A percentile compares a stretch with the other conserved stretches of the same genome.
phyloP scores from a whole-genome alignment of 1,140 invertebrate genomes.

The Panagrolaimus sp. region DNA sequence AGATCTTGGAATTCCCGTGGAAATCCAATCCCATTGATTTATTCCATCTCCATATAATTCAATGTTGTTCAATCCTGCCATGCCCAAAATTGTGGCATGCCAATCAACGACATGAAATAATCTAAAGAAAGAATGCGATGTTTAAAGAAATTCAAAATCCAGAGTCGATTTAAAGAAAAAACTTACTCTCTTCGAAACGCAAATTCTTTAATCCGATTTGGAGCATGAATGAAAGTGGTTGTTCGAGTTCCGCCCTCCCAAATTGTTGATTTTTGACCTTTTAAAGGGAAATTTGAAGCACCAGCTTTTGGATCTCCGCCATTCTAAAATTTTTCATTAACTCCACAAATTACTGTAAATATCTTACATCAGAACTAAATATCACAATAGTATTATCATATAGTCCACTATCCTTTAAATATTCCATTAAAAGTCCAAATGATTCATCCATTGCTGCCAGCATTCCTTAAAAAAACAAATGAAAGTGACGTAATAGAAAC shows the following conservation, averaged over 20 bases:
- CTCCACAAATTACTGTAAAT: not conserved
- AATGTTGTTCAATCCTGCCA: slow-evolving; percentile 36
- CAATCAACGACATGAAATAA: slow-evolving; percentile 57
- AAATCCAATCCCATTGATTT: slow-evolving; percentile 53
- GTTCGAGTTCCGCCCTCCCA: slow-evolving; percentile 63
- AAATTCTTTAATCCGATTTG: slow-evolving; percentile 39
- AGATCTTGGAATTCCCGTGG: slow-evolving; percentile 20
- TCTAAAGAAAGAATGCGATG: slow-evolving; percentile 26
- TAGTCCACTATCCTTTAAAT: slow-evolving; percentile 60
- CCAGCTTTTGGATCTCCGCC: slow-evolving; percentile 60
- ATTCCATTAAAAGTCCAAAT: slow-evolving; percentile 61
- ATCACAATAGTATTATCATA: slow-evolving; percentile 63
- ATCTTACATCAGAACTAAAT: slow-evolving; percentile 60
- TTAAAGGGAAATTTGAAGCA: slow-evolving; percentile 63
- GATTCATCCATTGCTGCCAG: slow-evolving; percentile 62
- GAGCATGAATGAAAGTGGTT: slow-evolving; percentile 52
- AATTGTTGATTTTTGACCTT: slow-evolving; percentile 62
- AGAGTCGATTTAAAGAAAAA: slow-evolving; percentile 18
- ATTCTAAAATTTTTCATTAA: slow-evolving; percentile 51
- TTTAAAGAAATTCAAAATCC: not conserved
- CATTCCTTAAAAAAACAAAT: slow-evolving; percentile 60
- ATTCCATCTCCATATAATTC: slow-evolving; percentile 51
- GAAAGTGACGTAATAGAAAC: slow-evolving; percentile 19
- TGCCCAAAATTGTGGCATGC: slow-evolving; percentile 49
- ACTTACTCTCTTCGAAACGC: slow-evolving; percentile 38